phyloP scores from a whole-genome alignment of 2,113 vertebrate species.

The Myotis yumanensis region DNA sequence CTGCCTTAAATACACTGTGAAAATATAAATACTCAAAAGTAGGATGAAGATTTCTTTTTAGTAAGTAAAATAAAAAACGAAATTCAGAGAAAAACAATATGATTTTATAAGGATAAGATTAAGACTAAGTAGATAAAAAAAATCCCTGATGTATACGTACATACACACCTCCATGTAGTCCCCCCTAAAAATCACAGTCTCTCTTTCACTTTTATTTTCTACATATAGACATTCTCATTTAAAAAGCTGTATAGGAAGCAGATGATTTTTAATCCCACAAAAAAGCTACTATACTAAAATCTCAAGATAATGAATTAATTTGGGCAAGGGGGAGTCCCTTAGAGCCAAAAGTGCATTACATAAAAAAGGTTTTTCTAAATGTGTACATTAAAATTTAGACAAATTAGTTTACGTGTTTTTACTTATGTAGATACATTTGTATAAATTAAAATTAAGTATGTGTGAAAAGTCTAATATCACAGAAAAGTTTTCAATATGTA shows the following conservation, averaged over 20 bases:
- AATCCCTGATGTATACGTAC: neutral
- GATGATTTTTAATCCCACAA: too few species aligned
- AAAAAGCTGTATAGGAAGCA: neutral
- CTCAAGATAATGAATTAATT: too few species aligned
- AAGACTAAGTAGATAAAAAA: neutral
- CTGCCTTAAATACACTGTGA: neutral
- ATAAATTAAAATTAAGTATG: too few species aligned
- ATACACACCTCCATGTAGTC: neutral
- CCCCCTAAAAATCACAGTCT: neutral
- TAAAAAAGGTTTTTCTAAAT: too few species aligned
- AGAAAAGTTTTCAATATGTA: too few species aligned
- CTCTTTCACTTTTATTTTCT: neutral
- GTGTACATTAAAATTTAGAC: too few species aligned
- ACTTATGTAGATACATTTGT: too few species aligned
- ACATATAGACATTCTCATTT: neutral
- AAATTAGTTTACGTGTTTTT: too few species aligned
- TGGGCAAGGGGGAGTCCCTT: too few species aligned
- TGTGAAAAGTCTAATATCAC: too few species aligned
- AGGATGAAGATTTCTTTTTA: neutral
- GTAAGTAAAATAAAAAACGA: neutral
- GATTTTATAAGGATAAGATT: neutral
- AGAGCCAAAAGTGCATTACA: too few species aligned
- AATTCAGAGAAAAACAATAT: neutral
- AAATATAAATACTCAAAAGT: neutral
- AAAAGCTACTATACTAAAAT: too few species aligned